Percentiles rank a stretch among this genome's conserved stretches.
These are phyloP conservation scores for Sphenodon punctatus DNA, from an alignment of 2,797 vertebrate species.

Conservation along the genomic window DNA sequence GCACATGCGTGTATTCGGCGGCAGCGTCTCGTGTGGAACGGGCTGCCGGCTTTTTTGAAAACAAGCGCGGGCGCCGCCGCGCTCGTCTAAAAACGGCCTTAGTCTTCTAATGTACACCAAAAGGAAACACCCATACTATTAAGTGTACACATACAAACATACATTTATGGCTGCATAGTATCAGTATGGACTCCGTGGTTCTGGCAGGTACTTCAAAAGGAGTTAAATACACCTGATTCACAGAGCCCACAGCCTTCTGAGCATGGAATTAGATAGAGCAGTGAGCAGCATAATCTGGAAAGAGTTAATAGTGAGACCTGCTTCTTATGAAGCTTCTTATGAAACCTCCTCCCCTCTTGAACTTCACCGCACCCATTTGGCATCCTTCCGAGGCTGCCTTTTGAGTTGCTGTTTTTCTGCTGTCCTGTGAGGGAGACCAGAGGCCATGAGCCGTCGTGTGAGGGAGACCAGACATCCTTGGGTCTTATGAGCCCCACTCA, in stretches of 20 bases:
- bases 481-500: background rate
- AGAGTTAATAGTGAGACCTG: conserved; percentile 51
- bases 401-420: background rate
- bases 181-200: no score
- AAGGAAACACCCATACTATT: no score
- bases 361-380: conserved; percentile 31
- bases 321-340: conserved; percentile 24
- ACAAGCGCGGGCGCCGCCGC: no score
- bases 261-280: background rate
- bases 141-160: no score
- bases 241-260: background rate
- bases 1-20: no score
- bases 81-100: no score
- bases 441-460: no score
- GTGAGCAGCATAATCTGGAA: background rate
- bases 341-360: conserved; percentile 38
- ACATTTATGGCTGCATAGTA: background rate
- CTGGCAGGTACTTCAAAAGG: background rate
- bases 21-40: no score
- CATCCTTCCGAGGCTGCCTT: background rate
- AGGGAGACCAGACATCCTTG: background rate
- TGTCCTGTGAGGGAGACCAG: no score
- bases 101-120: no score
- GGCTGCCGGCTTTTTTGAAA: no score
- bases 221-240: background rate